Evolutionary conservation across 2,113 vertebrate species (phyloP).

Genomic region (Litocranius walleri): DNA sequence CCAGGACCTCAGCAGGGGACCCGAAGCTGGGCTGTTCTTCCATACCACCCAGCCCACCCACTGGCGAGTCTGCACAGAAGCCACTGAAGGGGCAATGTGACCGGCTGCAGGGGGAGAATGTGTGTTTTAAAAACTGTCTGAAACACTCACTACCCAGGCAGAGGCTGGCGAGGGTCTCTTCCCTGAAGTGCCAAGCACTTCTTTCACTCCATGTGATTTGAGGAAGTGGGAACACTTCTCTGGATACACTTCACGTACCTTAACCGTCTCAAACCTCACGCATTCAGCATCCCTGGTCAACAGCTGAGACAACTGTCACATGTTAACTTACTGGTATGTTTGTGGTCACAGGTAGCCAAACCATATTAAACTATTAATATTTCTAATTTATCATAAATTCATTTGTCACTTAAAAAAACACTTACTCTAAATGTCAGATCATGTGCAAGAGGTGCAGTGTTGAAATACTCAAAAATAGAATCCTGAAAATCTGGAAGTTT

Average conservation of each 20-base stretch:
- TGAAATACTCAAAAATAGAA: conserved; percentile 98
- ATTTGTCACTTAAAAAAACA: conserved; percentile 8
- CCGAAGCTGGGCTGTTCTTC: not conserved
- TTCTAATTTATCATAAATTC: not conserved
- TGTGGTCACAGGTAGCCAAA: not conserved
- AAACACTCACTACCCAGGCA: not conserved
- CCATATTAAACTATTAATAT: not conserved
- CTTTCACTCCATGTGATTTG: accelerated
- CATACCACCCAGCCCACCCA: too few species aligned
- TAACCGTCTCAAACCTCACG: accelerated
- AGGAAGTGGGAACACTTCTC: not conserved
- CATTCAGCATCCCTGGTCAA: accelerated
- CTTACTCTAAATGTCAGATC: conserved; percentile 96
- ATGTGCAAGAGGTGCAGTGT: conserved; percentile 94
- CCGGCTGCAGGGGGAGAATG: not conserved
- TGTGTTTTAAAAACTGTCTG: not conserved
- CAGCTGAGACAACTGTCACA: not conserved
- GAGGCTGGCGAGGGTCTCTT: not conserved
- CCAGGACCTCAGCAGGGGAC: not conserved
- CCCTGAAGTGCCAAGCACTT: accelerated
- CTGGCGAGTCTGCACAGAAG: not conserved
- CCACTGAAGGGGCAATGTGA: accelerated
- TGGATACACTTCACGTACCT: not conserved
- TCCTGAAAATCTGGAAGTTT: conserved; percentile 97
- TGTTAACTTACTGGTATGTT: accelerated